Conservation (phyloP, 2,888 invertebrate genomes). For the Merodon equestris region DNA sequence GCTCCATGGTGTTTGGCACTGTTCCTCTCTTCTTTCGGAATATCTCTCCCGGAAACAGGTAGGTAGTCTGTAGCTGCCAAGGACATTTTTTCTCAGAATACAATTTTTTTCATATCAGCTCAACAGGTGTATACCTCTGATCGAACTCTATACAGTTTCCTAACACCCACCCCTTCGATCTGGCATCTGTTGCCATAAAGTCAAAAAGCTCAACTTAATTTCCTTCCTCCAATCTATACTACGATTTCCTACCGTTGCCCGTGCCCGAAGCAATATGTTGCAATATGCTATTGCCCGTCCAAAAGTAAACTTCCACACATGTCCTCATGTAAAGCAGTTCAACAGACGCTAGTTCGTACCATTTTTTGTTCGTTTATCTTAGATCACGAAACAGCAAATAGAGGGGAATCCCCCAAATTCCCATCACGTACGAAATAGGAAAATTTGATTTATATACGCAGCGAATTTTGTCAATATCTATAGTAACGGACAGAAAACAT, state of each 20-base stretch:
- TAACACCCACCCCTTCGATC: no score
- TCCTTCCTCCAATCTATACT: not conserved
- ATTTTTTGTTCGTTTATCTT: not conserved
- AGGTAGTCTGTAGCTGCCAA: no score
- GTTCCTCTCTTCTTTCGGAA: no score
- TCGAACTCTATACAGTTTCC: no score
- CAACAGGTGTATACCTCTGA: no score
- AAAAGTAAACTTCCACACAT: constrained; percentile 20
- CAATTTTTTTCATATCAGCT: no score
- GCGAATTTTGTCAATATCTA: constrained; percentile 55
- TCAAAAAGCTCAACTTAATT: no score
- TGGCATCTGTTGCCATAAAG: no score
- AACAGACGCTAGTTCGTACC: no score
- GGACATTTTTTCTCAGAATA: no score
- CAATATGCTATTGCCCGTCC: constrained; percentile 7
- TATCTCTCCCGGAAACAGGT: no score
- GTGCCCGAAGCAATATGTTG: constrained; percentile 27
- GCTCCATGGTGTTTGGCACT: no score
- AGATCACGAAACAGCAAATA: not conserved
- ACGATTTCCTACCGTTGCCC: not conserved
- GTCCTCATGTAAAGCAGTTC: constrained; percentile 33
- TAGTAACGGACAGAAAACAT: constrained; percentile 21
- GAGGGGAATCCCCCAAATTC: constrained; percentile 27
- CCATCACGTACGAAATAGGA: constrained; percentile 50
- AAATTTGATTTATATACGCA: constrained; percentile 53